These are phyloP conservation scores for Emys orbicularis DNA, from an alignment of 2,797 vertebrate genomes.

Conservation along the genomic window DNA sequence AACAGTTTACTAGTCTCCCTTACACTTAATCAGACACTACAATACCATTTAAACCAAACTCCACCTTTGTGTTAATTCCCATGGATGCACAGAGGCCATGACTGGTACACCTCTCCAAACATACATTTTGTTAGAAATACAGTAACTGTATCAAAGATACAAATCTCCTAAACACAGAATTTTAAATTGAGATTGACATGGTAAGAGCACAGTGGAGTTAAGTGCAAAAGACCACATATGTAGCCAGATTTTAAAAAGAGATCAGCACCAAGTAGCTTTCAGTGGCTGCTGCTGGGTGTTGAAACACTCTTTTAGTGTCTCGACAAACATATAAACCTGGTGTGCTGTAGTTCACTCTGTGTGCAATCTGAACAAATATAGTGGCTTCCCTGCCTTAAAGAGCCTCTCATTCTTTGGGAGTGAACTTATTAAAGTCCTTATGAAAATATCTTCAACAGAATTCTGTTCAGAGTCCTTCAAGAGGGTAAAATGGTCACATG, in stretches of 20 bases:
- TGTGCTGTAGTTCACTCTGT: accelerated
- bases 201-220: background rate
- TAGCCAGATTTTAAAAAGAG: background rate
- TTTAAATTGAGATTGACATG: background rate
- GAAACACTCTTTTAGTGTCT: background rate
- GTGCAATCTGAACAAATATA: background rate
- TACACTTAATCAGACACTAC: too few relatives aligned
- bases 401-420: background rate
- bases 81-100: too few relatives aligned
- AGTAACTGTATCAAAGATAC: background rate
- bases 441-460: background rate
- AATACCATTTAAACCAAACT: too few relatives aligned
- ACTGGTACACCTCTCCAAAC: too few relatives aligned
- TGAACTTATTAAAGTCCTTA: background rate
- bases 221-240: background rate
- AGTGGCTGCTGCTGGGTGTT: background rate
- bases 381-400: accelerated
- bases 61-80: too few relatives aligned
- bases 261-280: background rate
- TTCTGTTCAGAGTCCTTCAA: background rate
- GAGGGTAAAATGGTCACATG: background rate
- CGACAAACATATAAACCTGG: accelerated
- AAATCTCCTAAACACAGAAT: background rate
- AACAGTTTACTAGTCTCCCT: too few relatives aligned
- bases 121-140: too few relatives aligned